Evolutionary conservation across 2,797 vertebrate genomes (phyloP).

Genomic region (Anabacerthia variegaticeps): DNA sequence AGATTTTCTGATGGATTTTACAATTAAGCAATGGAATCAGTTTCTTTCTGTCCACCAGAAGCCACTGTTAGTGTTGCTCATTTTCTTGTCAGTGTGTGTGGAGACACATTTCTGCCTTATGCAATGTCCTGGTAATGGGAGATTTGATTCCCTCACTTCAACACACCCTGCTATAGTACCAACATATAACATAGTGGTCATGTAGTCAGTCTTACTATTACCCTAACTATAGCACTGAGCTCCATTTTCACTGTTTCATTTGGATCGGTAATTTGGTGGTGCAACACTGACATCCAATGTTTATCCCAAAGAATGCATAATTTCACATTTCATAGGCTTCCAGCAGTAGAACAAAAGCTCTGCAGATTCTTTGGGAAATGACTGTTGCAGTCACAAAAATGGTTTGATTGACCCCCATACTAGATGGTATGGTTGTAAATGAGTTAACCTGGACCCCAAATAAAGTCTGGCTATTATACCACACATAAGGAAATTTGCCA

Average conservation of each 20-base stretch:
- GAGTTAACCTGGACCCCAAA: not conserved
- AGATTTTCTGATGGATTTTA: not conserved
- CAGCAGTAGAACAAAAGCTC: not conserved
- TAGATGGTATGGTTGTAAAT: not conserved
- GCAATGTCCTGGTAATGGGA: not conserved
- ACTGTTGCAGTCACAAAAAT: not conserved
- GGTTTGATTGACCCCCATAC: not conserved
- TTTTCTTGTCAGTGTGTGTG: not conserved
- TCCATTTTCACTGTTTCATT: not conserved
- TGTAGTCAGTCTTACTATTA: not conserved
- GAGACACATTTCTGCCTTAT: not conserved
- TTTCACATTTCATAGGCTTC: not conserved
- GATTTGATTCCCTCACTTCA: not conserved
- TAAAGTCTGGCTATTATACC: not conserved
- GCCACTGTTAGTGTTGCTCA: not conserved
- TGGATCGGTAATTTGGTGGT: conserved; percentile 37
- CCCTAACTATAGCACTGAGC: not conserved
- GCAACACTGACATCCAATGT: conserved; percentile 62
- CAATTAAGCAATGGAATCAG: not conserved
- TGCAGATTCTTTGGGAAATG: not conserved
- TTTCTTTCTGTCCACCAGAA: not conserved
- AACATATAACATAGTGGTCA: not conserved
- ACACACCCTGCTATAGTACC: not conserved
- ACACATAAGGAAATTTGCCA: not conserved
- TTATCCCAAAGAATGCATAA: conserved; percentile 33